These are phyloP conservation scores for Mythimna lalbum DNA, from an alignment of 2,888 invertebrate species.

Conservation along the genomic window DNA sequence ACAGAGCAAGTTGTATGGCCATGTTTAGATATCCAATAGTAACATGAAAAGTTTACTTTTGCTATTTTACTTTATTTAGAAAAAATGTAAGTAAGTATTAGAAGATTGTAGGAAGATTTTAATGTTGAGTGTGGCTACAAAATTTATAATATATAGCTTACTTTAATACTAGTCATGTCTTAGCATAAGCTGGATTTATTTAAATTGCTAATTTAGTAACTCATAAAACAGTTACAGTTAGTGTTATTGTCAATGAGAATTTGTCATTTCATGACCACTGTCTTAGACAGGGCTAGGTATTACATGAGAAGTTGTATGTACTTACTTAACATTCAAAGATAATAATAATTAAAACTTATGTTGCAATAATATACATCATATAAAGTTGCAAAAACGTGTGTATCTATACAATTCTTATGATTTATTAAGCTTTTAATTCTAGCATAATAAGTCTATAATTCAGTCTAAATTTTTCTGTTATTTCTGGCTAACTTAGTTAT, in stretches of 20 bases:
- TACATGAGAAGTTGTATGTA: not conserved
- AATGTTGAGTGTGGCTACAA: constrained; percentile 13
- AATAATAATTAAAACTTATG: constrained; percentile 10
- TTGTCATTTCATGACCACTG: constrained; percentile 48
- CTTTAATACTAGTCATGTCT: constrained; percentile 34
- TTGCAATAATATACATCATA: constrained; percentile 9
- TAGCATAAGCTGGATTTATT: constrained; percentile 53
- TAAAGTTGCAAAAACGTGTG: constrained; percentile 5
- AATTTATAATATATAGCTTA: constrained; percentile 1
- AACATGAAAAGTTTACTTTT: constrained; percentile 78
- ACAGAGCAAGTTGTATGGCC: constrained; percentile 75
- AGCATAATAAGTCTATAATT: constrained; percentile 1
- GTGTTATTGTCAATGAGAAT: constrained; percentile 41
- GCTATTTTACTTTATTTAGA: constrained; percentile 69
- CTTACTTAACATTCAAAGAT: constrained; percentile 3
- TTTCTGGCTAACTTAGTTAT: not conserved
- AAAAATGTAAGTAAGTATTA: constrained; percentile 15
- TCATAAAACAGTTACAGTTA: constrained; percentile 54
- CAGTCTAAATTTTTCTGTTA: not conserved
- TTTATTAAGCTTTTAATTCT: not conserved
- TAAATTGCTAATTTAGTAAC: constrained; percentile 55
- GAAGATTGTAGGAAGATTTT: constrained; percentile 2
- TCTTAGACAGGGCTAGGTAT: not conserved
- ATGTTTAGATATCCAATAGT: constrained; percentile 70
- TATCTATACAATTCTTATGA: constrained; percentile 7